These are phyloP conservation scores for Pyrochroa serraticornis DNA, from an alignment of 2,888 invertebrate genomes.

Conservation along the genomic window DNA sequence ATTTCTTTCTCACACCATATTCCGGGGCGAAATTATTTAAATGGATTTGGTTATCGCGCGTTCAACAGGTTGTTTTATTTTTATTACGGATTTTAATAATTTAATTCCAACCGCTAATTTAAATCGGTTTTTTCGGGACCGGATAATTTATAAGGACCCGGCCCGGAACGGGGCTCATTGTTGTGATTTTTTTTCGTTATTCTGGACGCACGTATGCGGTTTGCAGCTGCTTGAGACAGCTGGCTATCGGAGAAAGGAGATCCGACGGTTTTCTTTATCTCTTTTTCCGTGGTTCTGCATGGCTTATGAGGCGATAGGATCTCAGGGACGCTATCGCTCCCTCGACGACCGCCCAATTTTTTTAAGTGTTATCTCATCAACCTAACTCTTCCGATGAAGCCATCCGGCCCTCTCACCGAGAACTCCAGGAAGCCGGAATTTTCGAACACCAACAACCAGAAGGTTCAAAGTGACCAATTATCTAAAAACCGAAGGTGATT, in stretches of 20 bases:
- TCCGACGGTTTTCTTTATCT: slow-evolving; percentile 36
- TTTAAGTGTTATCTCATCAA: slow-evolving; percentile 21
- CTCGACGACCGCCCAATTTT: slow-evolving; percentile 30
- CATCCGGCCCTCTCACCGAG: neutral
- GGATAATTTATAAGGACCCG: slow-evolving; percentile 10
- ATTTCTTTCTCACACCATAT: slow-evolving; percentile 37
- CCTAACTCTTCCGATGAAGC: neutral
- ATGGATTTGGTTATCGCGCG: neutral
- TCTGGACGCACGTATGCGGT: slow-evolving; percentile 17
- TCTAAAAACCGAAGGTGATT: too few species aligned
- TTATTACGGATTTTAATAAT: neutral
- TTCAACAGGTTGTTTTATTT: slow-evolving; percentile 7
- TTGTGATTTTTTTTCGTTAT: slow-evolving; percentile 20
- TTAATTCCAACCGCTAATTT: neutral
- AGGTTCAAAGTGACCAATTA: too few species aligned
- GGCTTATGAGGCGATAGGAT: slow-evolving; percentile 28
- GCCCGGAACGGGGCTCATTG: slow-evolving; percentile 19
- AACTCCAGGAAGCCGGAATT: slow-evolving; percentile 2
- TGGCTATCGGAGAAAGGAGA: slow-evolving; percentile 38
- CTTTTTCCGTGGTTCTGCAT: slow-evolving; percentile 39
- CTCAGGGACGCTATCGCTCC: slow-evolving; percentile 21
- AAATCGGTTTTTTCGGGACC: neutral
- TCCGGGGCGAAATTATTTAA: slow-evolving; percentile 4
- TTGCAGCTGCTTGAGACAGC: slow-evolving; percentile 38
- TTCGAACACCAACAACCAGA: too few species aligned